Evolutionary conservation across 1,140 invertebrate species (phyloP), one percentile per base, ranked within the genome.

Genomic region (Drosophila seguyi): DNA sequence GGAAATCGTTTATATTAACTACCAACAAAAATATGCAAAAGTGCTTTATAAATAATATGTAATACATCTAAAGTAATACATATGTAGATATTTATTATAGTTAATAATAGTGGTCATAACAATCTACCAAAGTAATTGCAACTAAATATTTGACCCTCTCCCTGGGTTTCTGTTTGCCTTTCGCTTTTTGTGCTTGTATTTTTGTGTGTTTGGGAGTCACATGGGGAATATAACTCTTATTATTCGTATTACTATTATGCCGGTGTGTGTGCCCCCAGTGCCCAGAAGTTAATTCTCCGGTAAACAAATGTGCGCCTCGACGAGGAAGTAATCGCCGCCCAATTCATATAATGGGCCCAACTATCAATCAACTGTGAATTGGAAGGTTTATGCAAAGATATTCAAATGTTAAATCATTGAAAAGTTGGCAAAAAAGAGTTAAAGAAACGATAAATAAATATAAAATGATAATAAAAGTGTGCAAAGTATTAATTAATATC

Each of bases 41-140:
- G 59, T 77, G 81, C 75, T 78, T 78, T 78, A 78, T 69, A 75
- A 65, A 55, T 72, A 75, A 78, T 78, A 78, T 65, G 75, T 78
- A 78, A 78, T 62, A 50, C 47, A n/a, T 34, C 22, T 41, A 52
- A 44, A 59, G 25, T 36, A 36, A n/a, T n/a, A n/a, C n/a, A n/a
- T n/a, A n/a, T n/a, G 45, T 53, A 47, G 11, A 45, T 53, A 53
- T 38, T 53, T 27, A 44, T 22, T 57, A 57, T 45, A 60, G 36
- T 44, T 72, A 57, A 50, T 48, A 74, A 29, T 55, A 74, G 69
- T 62, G 57, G 47, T 18, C 36, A 62, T 39, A 74, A 44, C 56
- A 39, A 53, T 31, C 50, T 42, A 52, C 47, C 52, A 72, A 72
- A 72, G 66, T 72, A 72, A 72, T 72, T 72, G 68, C 66, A 72